Evolutionary conservation across 2,888 invertebrate species (phyloP).

Genomic region (Pycnomerus fuliginosus): DNA sequence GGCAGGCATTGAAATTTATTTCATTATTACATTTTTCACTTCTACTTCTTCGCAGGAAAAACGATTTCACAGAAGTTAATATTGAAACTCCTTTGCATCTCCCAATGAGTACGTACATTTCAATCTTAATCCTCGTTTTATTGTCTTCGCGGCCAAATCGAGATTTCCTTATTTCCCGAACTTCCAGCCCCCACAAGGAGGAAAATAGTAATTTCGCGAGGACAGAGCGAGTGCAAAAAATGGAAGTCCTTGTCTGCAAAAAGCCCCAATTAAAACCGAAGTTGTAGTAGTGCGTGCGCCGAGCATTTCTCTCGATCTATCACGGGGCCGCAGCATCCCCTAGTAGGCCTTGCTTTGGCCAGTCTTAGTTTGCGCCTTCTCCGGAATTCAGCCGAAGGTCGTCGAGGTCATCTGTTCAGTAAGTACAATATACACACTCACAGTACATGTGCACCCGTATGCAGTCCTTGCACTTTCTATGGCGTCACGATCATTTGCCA

Average conservation of each 20-base stretch:
- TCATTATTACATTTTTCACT: no score
- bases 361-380: conserved; percentile 50
- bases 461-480: conserved; percentile 22
- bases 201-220: no score
- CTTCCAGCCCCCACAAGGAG: no score
- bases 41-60: no score
- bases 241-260: conserved; percentile 46
- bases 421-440: conserved; percentile 29
- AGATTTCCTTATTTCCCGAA: no score
- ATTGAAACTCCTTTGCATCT: no score
- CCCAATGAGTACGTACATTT: no score
- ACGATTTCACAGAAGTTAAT: no score
- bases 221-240: conserved; percentile 38
- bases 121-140: no score
- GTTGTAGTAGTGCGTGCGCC: conserved; percentile 54
- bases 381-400: conserved; percentile 45
- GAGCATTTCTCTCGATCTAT: conserved; percentile 54
- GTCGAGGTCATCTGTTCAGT: conserved; percentile 40
- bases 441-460: conserved; percentile 28
- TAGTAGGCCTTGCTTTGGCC: conserved; percentile 47
- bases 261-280: conserved; percentile 54
- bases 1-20: no score
- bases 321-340: conserved; percentile 52
- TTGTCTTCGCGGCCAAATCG: no score
- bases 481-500: conserved; percentile 10